Evolutionary conservation across 2,797 vertebrate species (phyloP).

Genomic region (Peromyscus melanophrys): DNA sequence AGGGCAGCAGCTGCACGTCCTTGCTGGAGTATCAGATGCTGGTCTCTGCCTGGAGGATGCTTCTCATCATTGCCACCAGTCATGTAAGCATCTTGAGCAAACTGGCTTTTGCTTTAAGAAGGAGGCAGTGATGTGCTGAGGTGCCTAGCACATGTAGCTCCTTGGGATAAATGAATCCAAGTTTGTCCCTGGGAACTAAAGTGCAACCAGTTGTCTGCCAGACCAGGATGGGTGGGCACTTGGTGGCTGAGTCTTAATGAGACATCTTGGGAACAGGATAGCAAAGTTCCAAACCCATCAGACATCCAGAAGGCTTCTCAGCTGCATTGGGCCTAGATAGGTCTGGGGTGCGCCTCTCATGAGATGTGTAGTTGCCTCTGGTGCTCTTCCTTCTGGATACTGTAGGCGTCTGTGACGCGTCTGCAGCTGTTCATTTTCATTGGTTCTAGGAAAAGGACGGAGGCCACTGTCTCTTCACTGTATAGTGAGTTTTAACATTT

Average conservation of each 20-base stretch:
- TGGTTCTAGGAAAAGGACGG: constrained; percentile 29
- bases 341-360: not conserved
- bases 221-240: not conserved
- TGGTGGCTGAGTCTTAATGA: not conserved
- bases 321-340: not conserved
- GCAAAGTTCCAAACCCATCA: not conserved
- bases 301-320: not conserved
- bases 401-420: not conserved
- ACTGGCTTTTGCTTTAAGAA: not conserved
- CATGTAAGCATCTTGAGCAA: constrained; percentile 88
- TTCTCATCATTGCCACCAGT: constrained; percentile 96
- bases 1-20: constrained; percentile 92
- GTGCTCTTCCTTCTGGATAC: rapidly evolving
- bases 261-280: not conserved
- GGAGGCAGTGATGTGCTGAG: not conserved
- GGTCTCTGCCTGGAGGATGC: constrained; percentile 97
- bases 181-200: not conserved
- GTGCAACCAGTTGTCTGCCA: not conserved
- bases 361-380: not conserved
- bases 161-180: not conserved
- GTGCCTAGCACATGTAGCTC: not conserved
- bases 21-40: constrained; percentile 95
- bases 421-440: not conserved
- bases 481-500: not conserved
- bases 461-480: not conserved